These are phyloP conservation scores for Cheilosia pagana DNA, from an alignment of 2,888 invertebrate species.

Conservation along the genomic window DNA sequence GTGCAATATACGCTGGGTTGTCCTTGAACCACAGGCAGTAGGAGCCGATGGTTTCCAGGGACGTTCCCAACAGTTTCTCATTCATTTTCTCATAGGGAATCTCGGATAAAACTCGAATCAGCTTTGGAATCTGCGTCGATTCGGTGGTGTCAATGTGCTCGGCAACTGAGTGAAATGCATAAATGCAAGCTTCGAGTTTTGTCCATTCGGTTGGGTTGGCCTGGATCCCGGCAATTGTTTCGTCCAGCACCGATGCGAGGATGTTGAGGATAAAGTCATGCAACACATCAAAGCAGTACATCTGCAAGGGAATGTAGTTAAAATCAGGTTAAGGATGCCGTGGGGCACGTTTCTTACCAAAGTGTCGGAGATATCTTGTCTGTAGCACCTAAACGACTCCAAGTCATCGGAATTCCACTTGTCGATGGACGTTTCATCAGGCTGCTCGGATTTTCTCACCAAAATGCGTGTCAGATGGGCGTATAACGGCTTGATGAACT, in stretches of 20 bases:
- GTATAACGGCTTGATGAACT: conserved; percentile 90
- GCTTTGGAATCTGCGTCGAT: conserved; percentile 85
- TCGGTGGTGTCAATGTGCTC: conserved; percentile 87
- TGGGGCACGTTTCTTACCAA: conserved; percentile 85
- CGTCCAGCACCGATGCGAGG: conserved; percentile 87
- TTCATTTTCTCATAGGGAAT: conserved; percentile 87
- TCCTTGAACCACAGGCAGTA: conserved; percentile 94
- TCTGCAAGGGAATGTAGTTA: conserved; percentile 83
- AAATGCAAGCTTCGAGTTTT: conserved; percentile 87
- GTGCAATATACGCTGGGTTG: conserved; percentile 88
- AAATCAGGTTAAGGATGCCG: no score
- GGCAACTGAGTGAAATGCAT: conserved; percentile 87
- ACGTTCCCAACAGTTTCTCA: conserved; percentile 87
- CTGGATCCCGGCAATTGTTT: conserved; percentile 84
- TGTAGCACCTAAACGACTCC: conserved; percentile 93
- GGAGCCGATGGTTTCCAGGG: conserved; percentile 91
- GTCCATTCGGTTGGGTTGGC: conserved; percentile 84
- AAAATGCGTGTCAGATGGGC: conserved; percentile 90
- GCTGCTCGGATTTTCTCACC: conserved; percentile 91
- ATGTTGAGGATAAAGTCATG: conserved; percentile 89
- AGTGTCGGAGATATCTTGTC: conserved; percentile 94
- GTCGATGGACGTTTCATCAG: conserved; percentile 86
- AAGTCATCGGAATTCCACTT: conserved; percentile 90
- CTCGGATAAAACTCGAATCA: conserved; percentile 86
- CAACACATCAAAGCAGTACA: conserved; percentile 94